Evolutionary conservation across 1,140 invertebrate species (phyloP).

Genomic region (Aricia agestis): DNA sequence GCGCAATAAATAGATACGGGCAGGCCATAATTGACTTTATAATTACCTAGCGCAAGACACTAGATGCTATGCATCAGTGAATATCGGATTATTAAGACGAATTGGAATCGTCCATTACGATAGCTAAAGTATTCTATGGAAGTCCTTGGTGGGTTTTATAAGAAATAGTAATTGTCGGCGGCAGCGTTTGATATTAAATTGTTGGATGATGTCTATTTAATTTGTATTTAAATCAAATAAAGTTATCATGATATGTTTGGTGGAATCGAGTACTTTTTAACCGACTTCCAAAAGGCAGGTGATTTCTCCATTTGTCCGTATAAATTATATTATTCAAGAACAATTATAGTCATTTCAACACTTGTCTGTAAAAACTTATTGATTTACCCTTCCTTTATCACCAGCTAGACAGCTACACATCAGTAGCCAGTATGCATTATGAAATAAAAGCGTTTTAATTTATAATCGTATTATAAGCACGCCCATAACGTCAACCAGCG

Average conservation of each 20-base stretch:
- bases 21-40: slow-evolving; percentile 12
- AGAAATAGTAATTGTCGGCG: background rate
- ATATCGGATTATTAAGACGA: slow-evolving; percentile 5
- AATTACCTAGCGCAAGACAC: slow-evolving; percentile 4
- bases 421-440: background rate
- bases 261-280: no score
- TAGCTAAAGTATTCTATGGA: background rate
- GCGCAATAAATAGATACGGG: background rate
- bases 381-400: no score
- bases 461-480: slow-evolving; percentile 5
- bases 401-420: background rate
- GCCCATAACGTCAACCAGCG: slow-evolving; percentile 5
- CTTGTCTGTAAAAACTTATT: no score
- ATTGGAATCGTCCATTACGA: slow-evolving; percentile 2
- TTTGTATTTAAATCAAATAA: no score
- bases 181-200: background rate
- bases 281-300: no score
- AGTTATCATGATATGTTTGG: no score
- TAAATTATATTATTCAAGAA: no score
- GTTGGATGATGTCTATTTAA: no score
- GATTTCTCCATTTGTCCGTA: no score
- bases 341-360: no score
- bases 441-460: background rate
- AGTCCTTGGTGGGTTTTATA: background rate
- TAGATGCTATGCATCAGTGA: background rate